phyloP scores from a whole-genome alignment of 2,888 invertebrate species.

The Agapetus fuscipes region DNA sequence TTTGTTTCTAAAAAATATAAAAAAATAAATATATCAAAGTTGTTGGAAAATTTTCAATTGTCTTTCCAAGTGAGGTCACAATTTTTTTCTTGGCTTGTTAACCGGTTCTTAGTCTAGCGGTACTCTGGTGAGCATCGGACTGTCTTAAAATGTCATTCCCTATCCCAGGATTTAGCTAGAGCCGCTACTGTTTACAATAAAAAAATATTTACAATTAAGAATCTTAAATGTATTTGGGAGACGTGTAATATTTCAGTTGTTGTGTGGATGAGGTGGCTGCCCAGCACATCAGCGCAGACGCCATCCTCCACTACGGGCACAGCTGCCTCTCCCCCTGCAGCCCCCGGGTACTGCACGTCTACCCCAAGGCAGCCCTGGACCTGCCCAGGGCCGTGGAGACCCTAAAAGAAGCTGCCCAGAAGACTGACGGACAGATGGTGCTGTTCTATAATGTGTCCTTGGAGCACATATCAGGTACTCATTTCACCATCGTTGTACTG shows the following conservation, averaged over 20 bases:
- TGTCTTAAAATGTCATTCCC: no score
- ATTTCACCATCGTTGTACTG: background rate
- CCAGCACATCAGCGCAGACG: constrained; percentile 76
- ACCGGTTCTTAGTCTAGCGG: no score
- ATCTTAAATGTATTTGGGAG: no score
- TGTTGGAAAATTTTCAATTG: no score
- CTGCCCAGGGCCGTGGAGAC: constrained; percentile 30
- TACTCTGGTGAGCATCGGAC: no score
- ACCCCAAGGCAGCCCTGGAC: constrained; percentile 54
- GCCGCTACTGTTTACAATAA: no score
- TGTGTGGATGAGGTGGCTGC: constrained; percentile 87
- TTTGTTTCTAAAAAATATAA: no score
- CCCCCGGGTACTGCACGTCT: constrained; percentile 67
- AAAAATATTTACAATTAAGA: no score
- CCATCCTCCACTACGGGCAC: constrained; percentile 85
- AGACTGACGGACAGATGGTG: constrained; percentile 35
- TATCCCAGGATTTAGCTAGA: no score
- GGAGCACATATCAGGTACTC: constrained; percentile 48
- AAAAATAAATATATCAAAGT: no score
- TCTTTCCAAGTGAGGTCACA: no score
- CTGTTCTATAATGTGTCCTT: constrained; percentile 61
- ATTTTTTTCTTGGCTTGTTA: no score
- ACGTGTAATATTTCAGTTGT: constrained; percentile 54
- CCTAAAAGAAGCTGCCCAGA: background rate
- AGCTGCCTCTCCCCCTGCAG: constrained; percentile 73